Evolutionary conservation across 2,888 invertebrate species (phyloP), one percentile per base, ranked within the genome.

Genomic region (Caenorhabditis zanzibari): DNA sequence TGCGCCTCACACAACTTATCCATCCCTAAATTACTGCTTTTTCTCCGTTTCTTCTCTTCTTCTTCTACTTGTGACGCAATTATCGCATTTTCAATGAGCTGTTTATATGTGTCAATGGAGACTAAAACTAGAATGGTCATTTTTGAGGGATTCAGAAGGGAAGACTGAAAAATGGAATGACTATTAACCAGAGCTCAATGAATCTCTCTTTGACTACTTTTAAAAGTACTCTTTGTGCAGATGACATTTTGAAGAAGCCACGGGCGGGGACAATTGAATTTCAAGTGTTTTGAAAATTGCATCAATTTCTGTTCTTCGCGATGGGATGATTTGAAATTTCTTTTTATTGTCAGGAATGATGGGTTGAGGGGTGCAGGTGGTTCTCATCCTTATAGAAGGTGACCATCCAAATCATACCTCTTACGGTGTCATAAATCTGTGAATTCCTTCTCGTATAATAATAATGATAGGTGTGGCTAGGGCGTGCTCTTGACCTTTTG

Each of bases 251-350:
- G 73, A 75, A 58, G 41, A 59, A 68, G 69, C 12, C 22, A 76
- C 41, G 44, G 49, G 38, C 22, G 58, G 38, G 38, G 38, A 12
- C 76, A 77, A 77, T 77, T 77, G 69, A 77, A 77, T 77, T 77
- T 77, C 54, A 77, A 77, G 77, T 77, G 77, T 77, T 77, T 77
- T 77, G 38, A 71, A 77, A 77, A 77, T 77, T 77, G 77, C 77
- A 77, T 77, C 77, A 77, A 77, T 77, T 76, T 76, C 76, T 61
- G 68, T 63, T 64, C 64, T 63, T 63, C 28, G 41, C 28, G 44
- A 63, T 44, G 26, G 41, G 14, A n/a, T n/a, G 72, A 32, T 59
- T 72, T 72, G n/a, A 28, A 47, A 58, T 56, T 54, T 56, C 41
- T 56, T 19, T n/a, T 16, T 22, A 58, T 44, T 12, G 14, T n/a